Evolutionary conservation across 1,140 invertebrate species (phyloP), one percentile per base, ranked within the genome.

Genomic region (Ephestia elutella): DNA sequence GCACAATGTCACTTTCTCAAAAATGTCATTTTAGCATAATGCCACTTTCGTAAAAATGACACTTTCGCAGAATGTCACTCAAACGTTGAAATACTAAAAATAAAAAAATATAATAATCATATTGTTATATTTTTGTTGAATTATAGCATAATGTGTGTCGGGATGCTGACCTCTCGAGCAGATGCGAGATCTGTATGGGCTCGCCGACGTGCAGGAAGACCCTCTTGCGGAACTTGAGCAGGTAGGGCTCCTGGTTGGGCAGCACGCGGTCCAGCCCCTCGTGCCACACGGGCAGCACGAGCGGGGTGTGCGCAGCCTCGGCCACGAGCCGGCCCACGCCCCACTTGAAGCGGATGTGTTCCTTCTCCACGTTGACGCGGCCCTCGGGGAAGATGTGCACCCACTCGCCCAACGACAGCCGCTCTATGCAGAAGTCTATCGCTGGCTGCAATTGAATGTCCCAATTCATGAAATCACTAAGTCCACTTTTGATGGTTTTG

Each of bases 361-460:
- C 78, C 82, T 97, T 94, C 8, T 92, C 92, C 90, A 96, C 93
- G 82, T 98, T 99, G 9, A 99, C 96, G 91, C 95, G 95, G 25
- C 97, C 98, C 86, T 94, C 92, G 21, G 91, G 91, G 90, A 99
- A 99, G 25, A 99, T 93, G 83, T 99, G 98, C 49, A 99, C 92
- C 98, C 98, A 99, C 57, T 95, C 92, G n/a, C 98, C 97, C 62
- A 90, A 80, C 56, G 93, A 91, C 53, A 99, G 90, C 69, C 94
- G 92, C 77, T 98, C 95, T 54, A 99, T 90, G 80, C 95, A 94
- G 86, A 98, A 97, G 86, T 99, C 94, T 66, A 99, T 93, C 10
- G 95, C 95, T 60, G 90, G 85, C 86, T 88, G 73, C 11, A 63
- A 44, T 17, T 44, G n/a, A 44, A 2, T 2, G 7, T 1, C 13